Evolutionary conservation across 2,113 vertebrate species (phyloP).

Genomic region (Gymnobelideus leadbeateri): DNA sequence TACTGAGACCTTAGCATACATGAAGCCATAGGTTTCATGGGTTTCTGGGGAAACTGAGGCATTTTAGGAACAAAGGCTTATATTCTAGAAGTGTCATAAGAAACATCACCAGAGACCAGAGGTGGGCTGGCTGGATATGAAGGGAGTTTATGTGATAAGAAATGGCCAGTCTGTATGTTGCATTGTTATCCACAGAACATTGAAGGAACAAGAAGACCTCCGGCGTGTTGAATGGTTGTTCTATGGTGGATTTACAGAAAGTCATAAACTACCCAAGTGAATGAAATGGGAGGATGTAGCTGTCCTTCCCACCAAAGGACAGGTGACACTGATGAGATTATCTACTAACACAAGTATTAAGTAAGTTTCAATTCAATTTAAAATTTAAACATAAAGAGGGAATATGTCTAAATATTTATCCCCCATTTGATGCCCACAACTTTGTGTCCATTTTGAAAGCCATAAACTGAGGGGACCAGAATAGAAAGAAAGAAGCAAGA

Average conservation of each 20-base stretch:
- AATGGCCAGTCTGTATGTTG: not conserved
- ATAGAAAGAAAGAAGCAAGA: not conserved
- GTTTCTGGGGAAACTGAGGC: not conserved
- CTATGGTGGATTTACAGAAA: not conserved
- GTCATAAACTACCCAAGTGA: not conserved
- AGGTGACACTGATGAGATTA: not conserved
- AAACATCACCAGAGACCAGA: not conserved
- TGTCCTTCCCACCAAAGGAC: not conserved
- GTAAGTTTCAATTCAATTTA: not conserved
- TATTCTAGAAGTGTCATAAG: not conserved
- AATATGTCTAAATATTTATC: not conserved
- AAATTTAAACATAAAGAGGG: not conserved
- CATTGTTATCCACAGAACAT: not conserved
- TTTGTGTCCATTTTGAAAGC: not conserved
- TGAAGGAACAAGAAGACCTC: not conserved
- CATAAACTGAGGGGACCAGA: not conserved
- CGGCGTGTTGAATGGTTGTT: not conserved
- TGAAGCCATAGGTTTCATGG: not conserved
- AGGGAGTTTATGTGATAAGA: not conserved
- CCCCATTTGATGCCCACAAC: not conserved
- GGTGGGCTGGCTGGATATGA: not conserved
- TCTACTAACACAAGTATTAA: not conserved
- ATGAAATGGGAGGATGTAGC: not conserved
- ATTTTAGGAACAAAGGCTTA: not conserved
- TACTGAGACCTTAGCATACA: not conserved